These are phyloP conservation scores for Gymnoscopelus microlampas DNA, from an alignment of 2,797 vertebrate species.

Conservation along the genomic window DNA sequence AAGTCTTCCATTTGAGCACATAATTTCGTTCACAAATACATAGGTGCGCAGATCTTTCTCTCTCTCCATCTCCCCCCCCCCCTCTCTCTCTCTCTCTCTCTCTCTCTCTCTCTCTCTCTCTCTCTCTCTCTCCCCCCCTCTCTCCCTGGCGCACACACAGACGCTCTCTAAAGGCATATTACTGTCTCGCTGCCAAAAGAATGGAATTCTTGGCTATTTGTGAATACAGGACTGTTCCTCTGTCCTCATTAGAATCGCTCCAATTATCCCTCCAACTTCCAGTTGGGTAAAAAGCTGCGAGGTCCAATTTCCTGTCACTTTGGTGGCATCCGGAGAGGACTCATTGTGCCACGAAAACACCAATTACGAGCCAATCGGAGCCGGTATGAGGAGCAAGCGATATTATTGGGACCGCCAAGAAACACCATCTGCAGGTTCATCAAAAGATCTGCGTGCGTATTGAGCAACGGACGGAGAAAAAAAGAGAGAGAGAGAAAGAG, in stretches of 20 bases:
- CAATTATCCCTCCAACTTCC: conserved; percentile 19
- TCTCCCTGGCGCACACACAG: background rate
- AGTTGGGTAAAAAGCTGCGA: conserved; percentile 19
- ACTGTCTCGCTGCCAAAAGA: conserved; percentile 33
- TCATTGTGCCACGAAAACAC: conserved; percentile 48
- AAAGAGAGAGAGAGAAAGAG: too few species aligned
- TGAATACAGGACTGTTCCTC: conserved; percentile 25
- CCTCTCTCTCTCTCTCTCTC: background rate
- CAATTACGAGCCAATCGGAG: conserved; percentile 47
- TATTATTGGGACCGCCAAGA: conserved; percentile 60
- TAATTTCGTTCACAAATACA: conserved; percentile 32
- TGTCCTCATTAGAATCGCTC: conserved; percentile 54
- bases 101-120: too few species aligned
- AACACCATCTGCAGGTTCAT: conserved; percentile 70
- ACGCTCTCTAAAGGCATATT: background rate
- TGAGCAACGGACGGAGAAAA: too few species aligned
- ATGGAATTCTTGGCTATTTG: conserved; percentile 47
- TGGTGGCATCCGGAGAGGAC: conserved; percentile 47
- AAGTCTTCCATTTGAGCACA: conserved; percentile 6
- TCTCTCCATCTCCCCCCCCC: conserved; percentile 1
- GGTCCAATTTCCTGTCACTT: conserved; percentile 48
- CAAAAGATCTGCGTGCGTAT: conserved; percentile 29
- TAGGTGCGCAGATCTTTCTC: conserved; percentile 48
- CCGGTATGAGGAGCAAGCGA: conserved; percentile 30
- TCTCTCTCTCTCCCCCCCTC: too few species aligned